Conservation (phyloP, 2,888 invertebrate genomes). For the Euspilapteryx auroguttella region DNA sequence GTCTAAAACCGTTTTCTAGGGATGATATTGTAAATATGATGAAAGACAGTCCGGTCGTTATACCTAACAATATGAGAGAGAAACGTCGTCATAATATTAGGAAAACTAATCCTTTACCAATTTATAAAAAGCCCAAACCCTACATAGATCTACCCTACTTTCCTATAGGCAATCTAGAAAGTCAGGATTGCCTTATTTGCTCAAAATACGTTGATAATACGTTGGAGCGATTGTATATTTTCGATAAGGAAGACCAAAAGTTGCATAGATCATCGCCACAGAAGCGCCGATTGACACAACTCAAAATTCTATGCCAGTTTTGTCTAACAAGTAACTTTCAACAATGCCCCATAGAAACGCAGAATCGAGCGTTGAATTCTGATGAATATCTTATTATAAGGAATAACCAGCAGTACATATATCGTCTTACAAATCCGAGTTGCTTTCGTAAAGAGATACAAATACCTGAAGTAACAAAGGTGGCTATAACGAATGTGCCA, state of each 20-base stretch:
- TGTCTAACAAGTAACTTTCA: slow-evolving; percentile 37
- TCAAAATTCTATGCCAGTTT: slow-evolving; percentile 39
- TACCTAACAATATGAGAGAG: slow-evolving; percentile 24
- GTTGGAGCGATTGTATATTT: slow-evolving; percentile 36
- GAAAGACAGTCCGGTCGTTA: slow-evolving; percentile 42
- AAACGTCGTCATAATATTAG: slow-evolving; percentile 37
- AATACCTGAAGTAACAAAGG: neutral
- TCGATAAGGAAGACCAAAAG: slow-evolving; percentile 47
- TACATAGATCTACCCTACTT: slow-evolving; percentile 17
- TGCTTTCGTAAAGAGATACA: slow-evolving; percentile 24
- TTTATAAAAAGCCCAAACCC: slow-evolving; percentile 23
- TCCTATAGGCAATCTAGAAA: slow-evolving; percentile 24
- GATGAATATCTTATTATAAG: slow-evolving; percentile 45
- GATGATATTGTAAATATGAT: slow-evolving; percentile 48
- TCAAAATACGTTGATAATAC: slow-evolving; percentile 26
- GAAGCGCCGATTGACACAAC: slow-evolving; percentile 27
- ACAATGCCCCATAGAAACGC: slow-evolving; percentile 30
- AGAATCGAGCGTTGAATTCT: slow-evolving; percentile 29
- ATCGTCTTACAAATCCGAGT: too few relatives aligned
- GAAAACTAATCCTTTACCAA: slow-evolving; percentile 39
- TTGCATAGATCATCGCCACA: slow-evolving; percentile 35
- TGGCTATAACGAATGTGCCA: neutral
- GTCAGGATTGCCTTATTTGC: slow-evolving; percentile 37
- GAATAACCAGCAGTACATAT: slow-evolving; percentile 48
- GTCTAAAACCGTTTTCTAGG: slow-evolving; percentile 23